A percentile compares a stretch with the other conserved stretches of the same genome.
Conservation (phyloP, 1,140 invertebrate genomes). For the Heliothis subflexa region DNA sequence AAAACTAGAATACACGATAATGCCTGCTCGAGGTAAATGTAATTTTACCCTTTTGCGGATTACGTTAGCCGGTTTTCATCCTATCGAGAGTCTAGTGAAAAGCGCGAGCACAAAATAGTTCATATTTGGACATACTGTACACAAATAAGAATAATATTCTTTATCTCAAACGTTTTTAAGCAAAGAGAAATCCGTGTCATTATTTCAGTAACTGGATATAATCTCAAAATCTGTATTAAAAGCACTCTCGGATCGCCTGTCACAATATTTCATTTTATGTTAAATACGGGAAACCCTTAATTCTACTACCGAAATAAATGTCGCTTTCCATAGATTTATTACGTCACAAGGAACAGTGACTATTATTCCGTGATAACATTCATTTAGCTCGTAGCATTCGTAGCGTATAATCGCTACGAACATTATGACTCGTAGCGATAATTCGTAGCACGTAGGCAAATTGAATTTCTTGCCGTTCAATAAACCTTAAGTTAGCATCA, state of each 20-base stretch:
- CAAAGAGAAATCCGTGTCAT: no score
- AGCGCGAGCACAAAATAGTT: no score
- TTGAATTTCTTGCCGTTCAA: neutral
- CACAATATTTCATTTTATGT: no score
- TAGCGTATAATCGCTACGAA: neutral
- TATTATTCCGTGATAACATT: neutral
- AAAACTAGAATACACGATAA: neutral
- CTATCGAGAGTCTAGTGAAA: neutral
- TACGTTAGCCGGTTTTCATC: neutral
- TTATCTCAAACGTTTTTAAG: no score
- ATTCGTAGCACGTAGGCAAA: neutral
- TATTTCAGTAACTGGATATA: no score
- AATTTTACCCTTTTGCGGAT: constrained; percentile 26
- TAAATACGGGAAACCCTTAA: no score
- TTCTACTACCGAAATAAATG: neutral
- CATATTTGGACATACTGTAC: no score
- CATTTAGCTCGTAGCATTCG: neutral
- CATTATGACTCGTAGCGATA: neutral
- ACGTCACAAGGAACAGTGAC: neutral
- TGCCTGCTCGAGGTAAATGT: constrained; percentile 16
- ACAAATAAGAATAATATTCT: no score
- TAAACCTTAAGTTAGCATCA: neutral
- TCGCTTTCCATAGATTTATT: neutral
- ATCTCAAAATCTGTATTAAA: no score
- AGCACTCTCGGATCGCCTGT: no score